Conservation (phyloP, 2,797 vertebrate genomes). For the Pangasius macronema region DNA sequence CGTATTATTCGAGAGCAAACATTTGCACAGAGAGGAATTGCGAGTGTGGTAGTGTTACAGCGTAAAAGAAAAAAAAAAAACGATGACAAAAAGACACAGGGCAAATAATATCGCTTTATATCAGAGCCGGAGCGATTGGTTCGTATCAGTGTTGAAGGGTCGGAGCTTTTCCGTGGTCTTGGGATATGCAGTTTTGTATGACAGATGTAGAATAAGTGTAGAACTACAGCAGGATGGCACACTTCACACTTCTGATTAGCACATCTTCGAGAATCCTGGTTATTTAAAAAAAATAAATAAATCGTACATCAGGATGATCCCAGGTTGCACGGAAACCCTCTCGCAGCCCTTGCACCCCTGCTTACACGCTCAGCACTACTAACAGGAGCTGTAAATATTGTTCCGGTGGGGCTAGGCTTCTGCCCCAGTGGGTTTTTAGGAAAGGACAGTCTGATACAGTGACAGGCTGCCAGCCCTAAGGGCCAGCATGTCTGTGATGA, state of each 20-base stretch:
- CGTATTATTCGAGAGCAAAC: constrained; percentile 68
- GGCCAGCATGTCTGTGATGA: constrained; percentile 54
- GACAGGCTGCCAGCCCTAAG: constrained; percentile 67
- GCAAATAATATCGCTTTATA: constrained; percentile 64
- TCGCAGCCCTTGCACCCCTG: neutral
- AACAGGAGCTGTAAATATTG: constrained; percentile 51
- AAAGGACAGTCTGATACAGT: constrained; percentile 59
- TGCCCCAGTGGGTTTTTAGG: constrained; percentile 67
- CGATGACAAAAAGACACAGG: constrained; percentile 48
- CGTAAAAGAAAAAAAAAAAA: constrained; percentile 52
- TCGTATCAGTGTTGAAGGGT: constrained; percentile 34
- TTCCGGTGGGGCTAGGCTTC: constrained; percentile 59
- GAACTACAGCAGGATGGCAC: neutral
- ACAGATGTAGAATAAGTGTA: neutral
- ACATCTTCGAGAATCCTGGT: neutral
- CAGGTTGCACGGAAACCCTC: constrained; percentile 21
- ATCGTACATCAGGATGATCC: neutral
- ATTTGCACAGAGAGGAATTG: constrained; percentile 70
- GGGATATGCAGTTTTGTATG: constrained; percentile 16
- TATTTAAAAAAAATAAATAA: neutral
- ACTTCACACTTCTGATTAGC: constrained; percentile 8
- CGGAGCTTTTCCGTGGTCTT: neutral
- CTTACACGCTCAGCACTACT: neutral
- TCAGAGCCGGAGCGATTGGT: constrained; percentile 28
- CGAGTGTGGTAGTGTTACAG: constrained; percentile 62